Evolutionary conservation across 2,797 vertebrate genomes (phyloP), one percentile per base, ranked within the genome.

Genomic region (Paguma larvata): DNA sequence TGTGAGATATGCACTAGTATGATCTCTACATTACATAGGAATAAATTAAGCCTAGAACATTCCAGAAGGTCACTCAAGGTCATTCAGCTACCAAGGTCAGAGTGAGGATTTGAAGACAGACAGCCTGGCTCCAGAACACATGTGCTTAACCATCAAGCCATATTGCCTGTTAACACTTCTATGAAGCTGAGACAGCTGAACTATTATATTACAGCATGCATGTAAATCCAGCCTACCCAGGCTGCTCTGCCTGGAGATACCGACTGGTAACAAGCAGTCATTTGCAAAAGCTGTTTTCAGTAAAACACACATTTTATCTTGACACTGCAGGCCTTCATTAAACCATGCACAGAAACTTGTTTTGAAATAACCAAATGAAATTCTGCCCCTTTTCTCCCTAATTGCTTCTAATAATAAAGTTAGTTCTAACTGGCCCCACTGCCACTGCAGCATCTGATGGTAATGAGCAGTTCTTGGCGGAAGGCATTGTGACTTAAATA

Each of bases 401-500:
- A 98, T 97, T 98, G 96, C 94, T 98, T 98, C 98, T 98, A 98
- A 98, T 98, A 98, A 98, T 98, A 97, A 98, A 98, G 97, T 98
- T 98, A 97, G 97, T 94, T 97, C 94, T 97, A 30, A 96, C 96
- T 93, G 96, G 96, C 86, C 95, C 91, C 80, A 75, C 82, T 82
- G 94, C 91, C 91, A 63, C 84, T 13, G 34, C 85, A n/a, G 41
- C 92, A 96, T 96, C 97, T 91, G 96, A 97, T 96, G 91, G 94
- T 97, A 98, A 98, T 98, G 98, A 98, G 87, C 94, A 92, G 30
- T 82, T 65, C 72, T 67, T 95, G 97, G 97, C 92, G 18, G 90
- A 98, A 98, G 59, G 94, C 92, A 56, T 93, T 95, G 79, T 98
- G 91, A 98, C 95, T 98, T 98, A 97, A 98, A 95, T 96, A 95